These are phyloP conservation scores for Scortum barcoo DNA, from an alignment of 2,113 vertebrate species.

Conservation along the genomic window DNA sequence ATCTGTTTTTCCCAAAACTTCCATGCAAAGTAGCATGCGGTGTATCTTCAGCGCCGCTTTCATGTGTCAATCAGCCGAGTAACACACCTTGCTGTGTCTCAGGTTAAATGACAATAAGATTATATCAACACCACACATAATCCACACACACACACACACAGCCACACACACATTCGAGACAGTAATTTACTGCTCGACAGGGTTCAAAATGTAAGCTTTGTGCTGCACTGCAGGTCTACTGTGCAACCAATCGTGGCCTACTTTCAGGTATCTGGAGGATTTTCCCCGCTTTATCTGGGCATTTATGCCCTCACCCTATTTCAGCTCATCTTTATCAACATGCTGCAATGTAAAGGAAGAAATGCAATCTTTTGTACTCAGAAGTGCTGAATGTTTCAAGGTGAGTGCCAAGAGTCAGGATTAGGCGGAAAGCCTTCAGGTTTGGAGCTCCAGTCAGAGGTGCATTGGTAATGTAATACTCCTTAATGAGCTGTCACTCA, in stretches of 20 bases:
- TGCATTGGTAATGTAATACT: slow-evolving; percentile 18
- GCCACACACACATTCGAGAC: slow-evolving; percentile 5
- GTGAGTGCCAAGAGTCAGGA: slow-evolving; percentile 22
- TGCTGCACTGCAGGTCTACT: slow-evolving; percentile 69
- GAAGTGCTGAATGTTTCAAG: slow-evolving; percentile 29
- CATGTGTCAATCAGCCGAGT: slow-evolving; percentile 72
- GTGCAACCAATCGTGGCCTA: slow-evolving; percentile 68
- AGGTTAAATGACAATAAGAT: slow-evolving; percentile 64
- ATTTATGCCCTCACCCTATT: slow-evolving; percentile 38
- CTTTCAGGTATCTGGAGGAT: slow-evolving; percentile 72
- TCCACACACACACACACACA: slow-evolving; percentile 13
- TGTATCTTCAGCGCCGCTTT: slow-evolving; percentile 55
- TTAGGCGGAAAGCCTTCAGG: not conserved
- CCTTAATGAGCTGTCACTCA: slow-evolving; percentile 54
- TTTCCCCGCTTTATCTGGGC: slow-evolving; percentile 56
- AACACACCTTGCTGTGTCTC: slow-evolving; percentile 51
- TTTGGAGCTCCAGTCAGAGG: not conserved
- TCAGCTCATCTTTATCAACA: slow-evolving; percentile 24
- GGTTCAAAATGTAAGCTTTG: slow-evolving; percentile 54
- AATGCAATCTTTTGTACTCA: slow-evolving; percentile 20
- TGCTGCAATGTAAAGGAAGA: slow-evolving; percentile 28
- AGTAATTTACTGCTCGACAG: slow-evolving; percentile 57
- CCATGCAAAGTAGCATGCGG: slow-evolving; percentile 41
- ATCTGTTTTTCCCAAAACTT: slow-evolving; percentile 58
- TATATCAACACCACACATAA: slow-evolving; percentile 58